Base-by-base conservation (phyloP, 2,797 vertebrate genomes). In the Synanceia verrucosa region DNA sequence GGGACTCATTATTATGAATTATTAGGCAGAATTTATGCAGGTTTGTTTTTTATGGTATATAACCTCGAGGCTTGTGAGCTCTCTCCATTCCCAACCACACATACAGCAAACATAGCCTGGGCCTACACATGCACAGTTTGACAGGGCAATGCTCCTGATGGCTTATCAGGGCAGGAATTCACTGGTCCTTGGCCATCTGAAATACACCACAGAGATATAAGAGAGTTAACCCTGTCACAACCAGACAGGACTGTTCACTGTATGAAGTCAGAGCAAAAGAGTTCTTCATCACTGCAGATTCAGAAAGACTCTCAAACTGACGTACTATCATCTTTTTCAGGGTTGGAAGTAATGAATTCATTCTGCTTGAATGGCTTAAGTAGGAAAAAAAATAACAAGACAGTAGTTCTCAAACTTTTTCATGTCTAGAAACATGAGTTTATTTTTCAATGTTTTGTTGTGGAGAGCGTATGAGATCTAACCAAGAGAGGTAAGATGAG, bases 81-180 rank as follows among this genome's bases (percentile, higher is more conserved):
- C 71, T 62, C 57, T 72, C 59, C 43, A 24, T 78, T 65, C 56
- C 19, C 58, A 63, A 47, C 58, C 53, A 61, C 52, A 24, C 46
- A 65, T 61, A 63, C 67, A 73, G n/a, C 52, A 80, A 58, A 63
- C 57, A 28, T 60, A 28, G 18, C 9, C 39, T 12, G 34, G 47
- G 56, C 28, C 33, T 10, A 58, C 21, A 58, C 58, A 53, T 13
- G 2, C 78, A 74, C 70, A 36, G 14, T 76, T 81, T 82, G 73
- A 87, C 58, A 63, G 68, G 76, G 79, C 80, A 84, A 47, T 69
- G 82, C 61, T 88, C 73, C 75, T 85, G 85, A 76, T 78, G 78
- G 86, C 82, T 92, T 94, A 94, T 93, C 92, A 82, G 70, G 62
- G 65, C 62, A 91, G 87, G 86, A 89, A 92, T 91, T 90, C 81